Evolutionary conservation across 1,140 invertebrate genomes (phyloP).

Genomic region (Brachionus calyciflorus): DNA sequence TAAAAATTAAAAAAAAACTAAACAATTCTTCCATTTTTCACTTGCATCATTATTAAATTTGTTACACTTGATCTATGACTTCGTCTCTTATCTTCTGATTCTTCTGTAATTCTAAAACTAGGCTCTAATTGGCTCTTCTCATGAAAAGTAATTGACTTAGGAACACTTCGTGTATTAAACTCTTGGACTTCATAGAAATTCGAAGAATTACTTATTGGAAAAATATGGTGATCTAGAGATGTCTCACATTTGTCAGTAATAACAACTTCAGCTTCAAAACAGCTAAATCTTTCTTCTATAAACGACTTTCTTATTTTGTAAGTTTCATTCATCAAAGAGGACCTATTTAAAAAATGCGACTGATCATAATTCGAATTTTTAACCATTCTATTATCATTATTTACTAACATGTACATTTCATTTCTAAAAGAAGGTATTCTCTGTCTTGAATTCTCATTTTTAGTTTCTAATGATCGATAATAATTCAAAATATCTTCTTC

Average conservation of each 20-base stretch:
- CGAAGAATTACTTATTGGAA: not conserved
- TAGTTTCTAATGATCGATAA: not conserved
- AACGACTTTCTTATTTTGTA: not conserved
- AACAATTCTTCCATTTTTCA: constrained; percentile 19
- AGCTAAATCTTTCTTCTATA: constrained; percentile 21
- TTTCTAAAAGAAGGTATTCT: constrained; percentile 5
- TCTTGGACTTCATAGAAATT: not conserved
- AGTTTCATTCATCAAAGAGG: not conserved
- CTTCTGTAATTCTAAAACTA: not conserved
- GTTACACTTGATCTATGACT: constrained; percentile 5
- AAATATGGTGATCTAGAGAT: not conserved
- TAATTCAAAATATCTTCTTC: not conserved
- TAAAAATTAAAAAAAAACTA: not conserved
- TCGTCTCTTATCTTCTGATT: not conserved
- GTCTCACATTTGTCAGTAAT: not conserved
- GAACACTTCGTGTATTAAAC: not conserved
- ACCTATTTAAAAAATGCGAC: not conserved
- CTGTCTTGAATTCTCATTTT: not conserved
- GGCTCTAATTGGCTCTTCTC: too few species aligned
- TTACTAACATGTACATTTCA: constrained; percentile 33
- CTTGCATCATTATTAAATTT: constrained; percentile 7
- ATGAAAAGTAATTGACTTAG: too few species aligned
- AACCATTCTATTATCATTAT: not conserved
- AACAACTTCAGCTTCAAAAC: constrained; percentile 1
- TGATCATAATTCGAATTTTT: not conserved